Base-by-base conservation (phyloP, 2,797 vertebrate species). In the Neosilurus mollespiculum region DNA sequence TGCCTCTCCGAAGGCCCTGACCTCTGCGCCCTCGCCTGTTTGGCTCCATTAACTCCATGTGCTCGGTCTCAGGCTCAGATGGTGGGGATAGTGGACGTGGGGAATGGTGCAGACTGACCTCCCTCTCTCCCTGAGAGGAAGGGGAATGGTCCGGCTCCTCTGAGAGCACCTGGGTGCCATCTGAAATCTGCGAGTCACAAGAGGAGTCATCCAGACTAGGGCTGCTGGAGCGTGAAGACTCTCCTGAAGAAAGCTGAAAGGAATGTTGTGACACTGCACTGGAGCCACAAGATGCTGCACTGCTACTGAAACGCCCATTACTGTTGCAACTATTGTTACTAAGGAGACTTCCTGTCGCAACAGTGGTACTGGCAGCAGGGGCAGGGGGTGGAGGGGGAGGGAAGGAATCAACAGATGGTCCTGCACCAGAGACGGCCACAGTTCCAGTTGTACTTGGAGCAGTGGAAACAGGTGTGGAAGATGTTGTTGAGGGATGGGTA, bases 171-270 rank as follows among this genome's bases (percentile, higher is more conserved):
- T 96, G 97, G 11, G 96, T 95, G 91, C 95, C 98, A 92, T 99
- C 98, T 0, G 98, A 99, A 62, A 93, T 98, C 93, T 99, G 98
- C 24, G 97, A 99, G 89, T 99, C 98, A 0, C 96, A 97, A 1
- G 97, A 99, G 0, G 98, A 98, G 87, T 99, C 97, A 62, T 99
- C 94, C 73, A 98, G 93, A 14, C 96, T 99, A 75, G 98, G 98
- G 84, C 97, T 99, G 85, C 97, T 99, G 87, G 98, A 99, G 66
- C 98, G 95, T 10, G 97, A 99, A 80, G 97, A 99, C 92, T 99
- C 98, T 80, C 96, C 98, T 0, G 98, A 99, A 54, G 98, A 99
- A 83, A 96, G 94, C 88, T 99, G 98, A 49, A 97, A 99, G 0
- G 98, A 99, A 90, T 96, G 97, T 91, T 98, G 97, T 2, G 98